A percentile compares a stretch with the other conserved stretches of the same genome.
phyloP scores from a whole-genome alignment of 2,113 vertebrate genomes.

The Parus major region DNA sequence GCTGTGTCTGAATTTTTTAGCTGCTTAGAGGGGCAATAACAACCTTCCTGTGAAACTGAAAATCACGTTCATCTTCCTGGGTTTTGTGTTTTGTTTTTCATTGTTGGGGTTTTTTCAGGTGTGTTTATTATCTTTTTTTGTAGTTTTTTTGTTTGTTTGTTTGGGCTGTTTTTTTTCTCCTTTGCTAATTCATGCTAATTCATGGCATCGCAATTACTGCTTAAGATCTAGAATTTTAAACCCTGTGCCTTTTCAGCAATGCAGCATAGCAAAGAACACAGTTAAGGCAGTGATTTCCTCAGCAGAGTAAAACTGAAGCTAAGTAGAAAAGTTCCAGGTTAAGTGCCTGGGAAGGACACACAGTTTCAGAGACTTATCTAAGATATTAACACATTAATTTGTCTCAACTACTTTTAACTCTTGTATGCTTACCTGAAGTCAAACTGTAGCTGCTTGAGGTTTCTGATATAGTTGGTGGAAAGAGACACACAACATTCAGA shows the following conservation, averaged over 20 bases:
- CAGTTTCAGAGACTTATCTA: not conserved
- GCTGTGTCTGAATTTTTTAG: slow-evolving; percentile 66
- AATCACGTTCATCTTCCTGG: slow-evolving; percentile 43
- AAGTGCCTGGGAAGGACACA: not conserved
- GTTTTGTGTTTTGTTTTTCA: not conserved
- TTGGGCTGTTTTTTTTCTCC: too few species aligned
- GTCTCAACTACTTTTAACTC: not conserved
- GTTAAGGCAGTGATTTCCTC: not conserved
- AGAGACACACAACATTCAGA: rapidly evolving
- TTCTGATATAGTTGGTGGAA: not conserved
- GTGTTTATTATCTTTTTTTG: not conserved
- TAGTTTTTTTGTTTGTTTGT: too few species aligned
- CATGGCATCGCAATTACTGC: not conserved
- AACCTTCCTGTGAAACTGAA: slow-evolving; percentile 68
- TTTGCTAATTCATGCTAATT: slow-evolving; percentile 14
- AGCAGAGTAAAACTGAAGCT: not conserved
- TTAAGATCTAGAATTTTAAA: slow-evolving; percentile 15
- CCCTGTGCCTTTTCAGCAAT: not conserved
- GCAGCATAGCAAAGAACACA: not conserved
- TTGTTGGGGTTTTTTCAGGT: not conserved
- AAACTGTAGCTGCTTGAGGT: not conserved
- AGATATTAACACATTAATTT: not conserved
- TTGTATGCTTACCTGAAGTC: not conserved
- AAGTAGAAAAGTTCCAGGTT: not conserved
- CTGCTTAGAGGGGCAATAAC: slow-evolving; percentile 69